Evolutionary conservation across 2,113 vertebrate species (phyloP), one percentile per base, ranked within the genome.

Genomic region (Sigmodon hispidus): DNA sequence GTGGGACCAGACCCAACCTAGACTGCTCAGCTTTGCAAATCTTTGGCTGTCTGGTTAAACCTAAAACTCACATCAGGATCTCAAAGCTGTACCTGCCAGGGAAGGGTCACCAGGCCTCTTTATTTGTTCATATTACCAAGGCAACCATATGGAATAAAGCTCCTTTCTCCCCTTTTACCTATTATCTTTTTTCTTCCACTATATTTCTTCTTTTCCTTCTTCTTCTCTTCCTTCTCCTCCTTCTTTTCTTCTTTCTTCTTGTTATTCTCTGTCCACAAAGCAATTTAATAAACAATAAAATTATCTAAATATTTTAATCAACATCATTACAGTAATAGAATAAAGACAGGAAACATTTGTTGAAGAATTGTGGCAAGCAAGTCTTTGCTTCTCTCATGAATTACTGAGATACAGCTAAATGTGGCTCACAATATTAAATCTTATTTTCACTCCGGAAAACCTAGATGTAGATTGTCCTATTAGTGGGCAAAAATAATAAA

Each of bases 361-460:
- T 80, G 34, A 80, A 80, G 81, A 61, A 91, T 57, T 91, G 12
- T 34, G 6, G 69, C 59, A 75, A 93, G 79, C 0, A 31, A 94
- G 72, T 5, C n/a, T 43, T 79, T 52, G 31, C 36, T 90, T 34
- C 63, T 88, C 59, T 76, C 45, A 50, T n/a, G 92, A 81, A 45
- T 55, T 52, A 43, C 48, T 87, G 81, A 96, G 31, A 43, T 4
- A 77, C 76, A 77, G 50, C 19, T 86, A n/a, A 87, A 87, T 94
- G 76, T 89, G 55, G 89, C 79, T 95, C 86, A 69, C 89, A 77
- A 94, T 4, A 1, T 48, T 72, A 55, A 89, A 88, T 89, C 81
- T 94, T 79, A 88, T 75, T 76, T 96, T 95, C 96, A 96, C n/a
- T 86, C 72, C 94, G 72, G 67, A 75, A 89, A 57, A 45, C 91